phyloP scores from a whole-genome alignment of 2,888 invertebrate genomes.

The Melikaiella ostensackeni region DNA sequence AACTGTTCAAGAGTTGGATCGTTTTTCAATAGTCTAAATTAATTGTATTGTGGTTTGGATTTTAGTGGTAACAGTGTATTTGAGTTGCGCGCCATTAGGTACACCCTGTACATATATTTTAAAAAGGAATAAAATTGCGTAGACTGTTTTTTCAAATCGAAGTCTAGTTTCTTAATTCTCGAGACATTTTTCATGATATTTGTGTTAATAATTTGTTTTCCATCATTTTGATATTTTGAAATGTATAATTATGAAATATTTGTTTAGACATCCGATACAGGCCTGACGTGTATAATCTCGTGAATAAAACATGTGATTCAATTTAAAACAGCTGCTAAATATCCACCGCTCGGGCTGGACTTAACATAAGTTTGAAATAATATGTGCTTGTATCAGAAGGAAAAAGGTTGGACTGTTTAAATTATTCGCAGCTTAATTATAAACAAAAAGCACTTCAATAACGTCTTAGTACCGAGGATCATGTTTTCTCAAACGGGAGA shows the following conservation, averaged over 20 bases:
- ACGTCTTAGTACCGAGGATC: neutral
- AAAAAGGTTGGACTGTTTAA: neutral
- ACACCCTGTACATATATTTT: constrained; percentile 37
- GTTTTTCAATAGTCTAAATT: neutral
- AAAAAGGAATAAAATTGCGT: constrained; percentile 27
- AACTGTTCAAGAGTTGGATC: neutral
- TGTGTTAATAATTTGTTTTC: neutral
- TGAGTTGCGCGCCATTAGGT: constrained; percentile 35
- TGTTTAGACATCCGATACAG: constrained; percentile 1
- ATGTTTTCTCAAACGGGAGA: neutral
- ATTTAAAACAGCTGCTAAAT: constrained; percentile 32
- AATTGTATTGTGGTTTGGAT: constrained; percentile 5
- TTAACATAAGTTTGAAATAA: neutral
- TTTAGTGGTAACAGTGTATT: constrained; percentile 11
- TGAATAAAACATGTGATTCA: constrained; percentile 38
- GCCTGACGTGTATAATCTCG: constrained; percentile 24
- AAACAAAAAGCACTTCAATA: neutral
- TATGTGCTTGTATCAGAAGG: neutral
- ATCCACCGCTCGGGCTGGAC: neutral
- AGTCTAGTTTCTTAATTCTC: constrained; percentile 13
- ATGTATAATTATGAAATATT: constrained; percentile 9
- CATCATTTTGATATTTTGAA: neutral
- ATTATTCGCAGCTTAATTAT: neutral
- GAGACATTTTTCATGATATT: neutral
- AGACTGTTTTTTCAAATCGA: constrained; percentile 13